Percentiles rank a stretch among this genome's conserved stretches.
phyloP scores from a whole-genome alignment of 2,113 vertebrate genomes.

The Corythornis cristatus region DNA sequence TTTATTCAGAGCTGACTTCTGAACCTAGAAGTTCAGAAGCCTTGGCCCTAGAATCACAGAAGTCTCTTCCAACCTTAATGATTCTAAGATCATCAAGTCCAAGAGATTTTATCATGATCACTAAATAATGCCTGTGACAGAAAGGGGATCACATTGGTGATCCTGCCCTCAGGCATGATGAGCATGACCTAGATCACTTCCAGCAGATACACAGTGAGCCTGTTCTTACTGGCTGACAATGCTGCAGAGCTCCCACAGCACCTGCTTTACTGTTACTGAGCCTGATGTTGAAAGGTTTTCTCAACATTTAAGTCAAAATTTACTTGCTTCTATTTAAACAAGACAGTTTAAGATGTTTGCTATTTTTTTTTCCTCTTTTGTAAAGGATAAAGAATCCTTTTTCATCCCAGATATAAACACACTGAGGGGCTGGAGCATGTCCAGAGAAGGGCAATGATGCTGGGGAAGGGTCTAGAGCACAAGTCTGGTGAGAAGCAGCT shows the following conservation, averaged over 20 bases:
- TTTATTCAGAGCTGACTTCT: neutral
- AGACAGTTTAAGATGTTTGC: neutral
- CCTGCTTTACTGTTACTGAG: accelerated
- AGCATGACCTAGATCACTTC: too few relatives aligned
- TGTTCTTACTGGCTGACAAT: too few relatives aligned
- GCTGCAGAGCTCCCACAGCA: neutral
- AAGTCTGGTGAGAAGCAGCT: too few relatives aligned
- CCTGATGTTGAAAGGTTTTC: neutral
- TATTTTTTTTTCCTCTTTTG: neutral
- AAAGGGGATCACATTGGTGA: neutral
- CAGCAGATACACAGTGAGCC: too few relatives aligned
- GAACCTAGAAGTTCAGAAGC: neutral
- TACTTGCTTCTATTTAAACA: neutral
- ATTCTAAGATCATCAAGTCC: too few relatives aligned
- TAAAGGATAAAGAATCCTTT: too few relatives aligned
- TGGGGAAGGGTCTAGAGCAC: too few relatives aligned
- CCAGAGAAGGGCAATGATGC: too few relatives aligned
- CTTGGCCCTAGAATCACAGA: neutral
- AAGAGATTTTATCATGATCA: too few relatives aligned
- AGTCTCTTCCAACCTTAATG: too few relatives aligned
- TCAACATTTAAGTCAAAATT: neutral
- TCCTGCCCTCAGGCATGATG: neutral
- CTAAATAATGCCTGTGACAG: neutral
- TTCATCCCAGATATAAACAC: too few relatives aligned
- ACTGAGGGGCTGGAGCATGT: too few relatives aligned